Conservation (phyloP, 2,797 vertebrate genomes). For the Natrix natrix region DNA sequence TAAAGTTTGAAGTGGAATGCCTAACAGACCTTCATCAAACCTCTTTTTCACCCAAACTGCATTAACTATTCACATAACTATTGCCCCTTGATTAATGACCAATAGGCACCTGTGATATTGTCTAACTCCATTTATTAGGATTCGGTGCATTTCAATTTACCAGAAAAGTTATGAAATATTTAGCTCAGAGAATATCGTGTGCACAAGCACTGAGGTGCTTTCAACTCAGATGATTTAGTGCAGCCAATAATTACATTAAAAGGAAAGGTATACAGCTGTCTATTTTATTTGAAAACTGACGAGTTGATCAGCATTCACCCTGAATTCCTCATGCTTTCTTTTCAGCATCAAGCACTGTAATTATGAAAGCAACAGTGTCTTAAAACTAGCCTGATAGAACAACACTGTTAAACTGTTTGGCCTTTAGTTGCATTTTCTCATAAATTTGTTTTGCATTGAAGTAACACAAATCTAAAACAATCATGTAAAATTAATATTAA, state of each 20-base stretch:
- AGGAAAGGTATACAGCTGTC: neutral
- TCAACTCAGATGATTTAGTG: neutral
- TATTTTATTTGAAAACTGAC: constrained; percentile 1
- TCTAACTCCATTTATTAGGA: neutral
- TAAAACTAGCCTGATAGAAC: neutral
- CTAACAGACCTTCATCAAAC: neutral
- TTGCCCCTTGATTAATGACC: neutral
- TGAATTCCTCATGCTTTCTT: neutral
- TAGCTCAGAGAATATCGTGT: neutral
- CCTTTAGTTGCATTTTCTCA: too few species aligned
- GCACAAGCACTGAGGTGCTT: constrained; percentile 1
- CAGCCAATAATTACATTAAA: neutral
- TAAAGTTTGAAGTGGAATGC: constrained; percentile 40
- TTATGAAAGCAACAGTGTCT: neutral
- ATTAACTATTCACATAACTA: constrained; percentile 11
- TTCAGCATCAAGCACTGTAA: neutral
- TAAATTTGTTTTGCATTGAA: neutral
- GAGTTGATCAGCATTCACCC: neutral
- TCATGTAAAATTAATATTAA: neutral
- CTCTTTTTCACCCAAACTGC: neutral
- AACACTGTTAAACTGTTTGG: too few species aligned
- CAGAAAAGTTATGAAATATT: constrained; percentile 16
- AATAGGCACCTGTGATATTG: neutral
- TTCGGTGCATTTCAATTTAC: neutral
- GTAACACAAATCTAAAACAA: neutral